Conservation (phyloP, 2,888 invertebrate genomes). For the Drosophila sordidula region DNA sequence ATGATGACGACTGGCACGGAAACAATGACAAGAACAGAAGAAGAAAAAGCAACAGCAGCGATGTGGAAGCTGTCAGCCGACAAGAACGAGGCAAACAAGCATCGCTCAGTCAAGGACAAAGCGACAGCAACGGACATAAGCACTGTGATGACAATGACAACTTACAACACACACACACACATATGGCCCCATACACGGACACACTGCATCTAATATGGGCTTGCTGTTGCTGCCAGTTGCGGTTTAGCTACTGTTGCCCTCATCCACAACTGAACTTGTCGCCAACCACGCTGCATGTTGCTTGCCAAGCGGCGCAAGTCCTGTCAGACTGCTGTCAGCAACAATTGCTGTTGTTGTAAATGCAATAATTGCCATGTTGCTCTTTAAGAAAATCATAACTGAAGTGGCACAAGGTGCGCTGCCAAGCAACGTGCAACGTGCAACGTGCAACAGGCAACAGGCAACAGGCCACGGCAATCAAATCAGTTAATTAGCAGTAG, state of each 20-base stretch:
- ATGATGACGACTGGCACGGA: conserved; percentile 66
- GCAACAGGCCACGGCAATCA: conserved; percentile 11
- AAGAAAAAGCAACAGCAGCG: conserved; percentile 9
- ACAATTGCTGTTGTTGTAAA: conserved; percentile 40
- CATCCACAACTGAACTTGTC: conserved; percentile 17
- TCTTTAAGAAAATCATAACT: conserved; percentile 47
- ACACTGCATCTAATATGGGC: conserved; percentile 65
- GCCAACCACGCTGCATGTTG: conserved; percentile 51
- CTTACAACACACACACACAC: conserved; percentile 59
- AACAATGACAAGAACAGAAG: conserved; percentile 51
- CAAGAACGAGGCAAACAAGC: conserved; percentile 71
- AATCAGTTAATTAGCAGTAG: conserved; percentile 28
- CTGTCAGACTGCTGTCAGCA: conserved; percentile 71
- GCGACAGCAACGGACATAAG: conserved; percentile 49
- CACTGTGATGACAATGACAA: conserved; percentile 58
- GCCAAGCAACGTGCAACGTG: background rate
- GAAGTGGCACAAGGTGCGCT: conserved; percentile 27
- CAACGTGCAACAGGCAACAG: background rate
- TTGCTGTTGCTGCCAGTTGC: conserved; percentile 67
- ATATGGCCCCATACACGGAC: conserved; percentile 7
- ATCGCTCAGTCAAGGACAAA: conserved; percentile 45
- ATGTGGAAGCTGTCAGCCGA: conserved; percentile 64
- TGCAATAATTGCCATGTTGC: conserved; percentile 46
- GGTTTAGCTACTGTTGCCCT: conserved; percentile 51
- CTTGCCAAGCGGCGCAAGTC: conserved; percentile 3